Conservation (phyloP, 1,140 invertebrate species). For the Penaeus chinensis region DNA sequence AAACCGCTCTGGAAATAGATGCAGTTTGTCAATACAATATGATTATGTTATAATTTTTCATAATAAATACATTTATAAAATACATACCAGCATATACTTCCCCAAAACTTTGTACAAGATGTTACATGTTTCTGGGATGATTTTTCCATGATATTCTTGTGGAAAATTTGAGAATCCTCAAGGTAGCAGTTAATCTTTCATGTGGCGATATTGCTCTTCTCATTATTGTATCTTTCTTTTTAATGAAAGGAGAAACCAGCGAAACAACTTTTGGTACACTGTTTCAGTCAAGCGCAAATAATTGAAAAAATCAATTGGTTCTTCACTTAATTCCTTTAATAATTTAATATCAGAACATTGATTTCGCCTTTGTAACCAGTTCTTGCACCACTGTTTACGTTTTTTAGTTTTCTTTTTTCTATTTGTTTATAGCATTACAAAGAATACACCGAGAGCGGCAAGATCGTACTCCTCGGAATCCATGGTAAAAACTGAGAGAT, state of each 20-base stretch:
- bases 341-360: too few species aligned
- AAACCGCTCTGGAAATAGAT: constrained; percentile 38
- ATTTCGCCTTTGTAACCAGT: too few species aligned
- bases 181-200: constrained; percentile 36
- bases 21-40: constrained; percentile 40
- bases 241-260: constrained; percentile 39
- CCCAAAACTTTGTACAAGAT: constrained; percentile 31
- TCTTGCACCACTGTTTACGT: too few species aligned
- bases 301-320: too few species aligned
- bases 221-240: constrained; percentile 31
- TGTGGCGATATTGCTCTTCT: constrained; percentile 31
- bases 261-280: constrained; percentile 26
- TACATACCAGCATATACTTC: constrained; percentile 23
- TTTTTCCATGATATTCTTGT: constrained; percentile 29
- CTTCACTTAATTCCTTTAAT: too few species aligned
- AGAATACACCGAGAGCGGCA: too few species aligned
- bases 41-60: constrained; percentile 19
- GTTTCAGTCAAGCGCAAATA: too few species aligned
- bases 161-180: constrained; percentile 31
- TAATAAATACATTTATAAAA: too few species aligned
- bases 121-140: constrained; percentile 33
- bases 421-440: too few species aligned
- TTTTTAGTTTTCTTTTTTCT: too few species aligned
- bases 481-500: too few species aligned
- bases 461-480: too few species aligned